phyloP scores from a whole-genome alignment of 2,113 vertebrate genomes.

The Willisornis vidua region DNA sequence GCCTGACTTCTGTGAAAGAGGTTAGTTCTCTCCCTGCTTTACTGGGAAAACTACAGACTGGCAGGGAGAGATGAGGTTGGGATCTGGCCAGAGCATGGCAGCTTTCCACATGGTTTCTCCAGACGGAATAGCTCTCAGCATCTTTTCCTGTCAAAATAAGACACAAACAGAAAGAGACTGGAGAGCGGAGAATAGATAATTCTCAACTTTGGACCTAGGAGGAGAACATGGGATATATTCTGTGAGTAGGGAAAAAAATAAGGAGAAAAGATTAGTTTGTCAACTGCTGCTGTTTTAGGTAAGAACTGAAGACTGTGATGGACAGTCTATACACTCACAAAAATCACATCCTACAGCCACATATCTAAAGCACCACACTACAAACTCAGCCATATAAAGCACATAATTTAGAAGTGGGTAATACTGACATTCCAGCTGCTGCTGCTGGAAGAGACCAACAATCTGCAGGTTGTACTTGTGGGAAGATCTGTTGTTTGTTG shows the following conservation, averaged over 20 bases:
- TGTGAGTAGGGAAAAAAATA: background rate
- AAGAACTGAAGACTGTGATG: background rate
- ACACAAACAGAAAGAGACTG: background rate
- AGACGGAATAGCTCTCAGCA: background rate
- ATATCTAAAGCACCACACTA: background rate
- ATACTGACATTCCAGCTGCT: background rate
- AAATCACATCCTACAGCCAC: background rate
- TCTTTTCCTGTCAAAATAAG: background rate
- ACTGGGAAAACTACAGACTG: background rate
- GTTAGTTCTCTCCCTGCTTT: background rate
- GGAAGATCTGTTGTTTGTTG: background rate
- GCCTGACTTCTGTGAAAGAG: background rate
- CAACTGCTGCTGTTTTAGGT: rapidly evolving
- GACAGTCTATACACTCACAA: background rate
- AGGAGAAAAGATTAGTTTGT: background rate
- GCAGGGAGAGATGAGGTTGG: background rate
- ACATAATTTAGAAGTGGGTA: background rate
- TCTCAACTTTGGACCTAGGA: background rate
- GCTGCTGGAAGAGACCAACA: background rate
- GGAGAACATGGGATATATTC: background rate
- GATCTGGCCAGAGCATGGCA: background rate
- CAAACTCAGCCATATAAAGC: background rate
- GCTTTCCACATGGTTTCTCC: background rate
- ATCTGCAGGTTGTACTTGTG: background rate
- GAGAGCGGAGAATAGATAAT: background rate